Percentiles rank a stretch among this genome's conserved stretches.
Conservation (phyloP, 1,140 invertebrate species). For the Leptinotarsa defecta region DNA sequence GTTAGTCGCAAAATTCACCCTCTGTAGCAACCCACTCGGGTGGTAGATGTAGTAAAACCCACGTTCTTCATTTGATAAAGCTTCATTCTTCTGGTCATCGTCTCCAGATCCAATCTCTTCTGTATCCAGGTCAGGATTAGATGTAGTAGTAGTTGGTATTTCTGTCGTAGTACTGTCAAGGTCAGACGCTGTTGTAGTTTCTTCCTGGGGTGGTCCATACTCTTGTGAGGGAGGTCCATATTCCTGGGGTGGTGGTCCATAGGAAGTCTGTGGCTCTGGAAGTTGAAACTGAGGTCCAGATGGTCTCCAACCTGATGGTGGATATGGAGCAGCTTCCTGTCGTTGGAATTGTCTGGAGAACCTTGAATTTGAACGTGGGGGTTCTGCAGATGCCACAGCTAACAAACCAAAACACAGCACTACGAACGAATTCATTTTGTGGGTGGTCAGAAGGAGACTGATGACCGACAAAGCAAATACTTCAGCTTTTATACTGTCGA, state of each 20-base stretch:
- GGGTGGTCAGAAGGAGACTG: neutral
- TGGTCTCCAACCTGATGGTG: constrained; percentile 18
- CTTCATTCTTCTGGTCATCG: constrained; percentile 11
- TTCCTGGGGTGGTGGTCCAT: constrained; percentile 21
- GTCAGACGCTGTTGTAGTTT: constrained; percentile 20
- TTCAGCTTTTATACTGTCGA: neutral
- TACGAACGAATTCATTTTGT: constrained; percentile 8
- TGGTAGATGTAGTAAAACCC: constrained; percentile 62
- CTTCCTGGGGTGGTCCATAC: constrained; percentile 39
- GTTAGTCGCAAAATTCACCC: constrained; percentile 58
- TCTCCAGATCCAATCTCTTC: constrained; percentile 12
- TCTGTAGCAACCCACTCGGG: constrained; percentile 61
- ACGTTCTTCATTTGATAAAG: constrained; percentile 24
- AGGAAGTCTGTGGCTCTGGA: neutral
- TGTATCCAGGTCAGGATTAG: constrained; percentile 3
- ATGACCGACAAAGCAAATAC: neutral
- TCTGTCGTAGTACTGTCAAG: constrained; percentile 23
- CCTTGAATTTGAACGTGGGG: neutral
- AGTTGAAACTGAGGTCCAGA: neutral
- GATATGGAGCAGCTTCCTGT: constrained; percentile 17
- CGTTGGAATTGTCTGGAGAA: constrained; percentile 7
- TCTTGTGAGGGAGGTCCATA: constrained; percentile 34
- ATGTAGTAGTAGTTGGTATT: constrained; percentile 12
- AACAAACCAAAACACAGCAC: neutral
- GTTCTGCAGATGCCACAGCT: neutral